These are phyloP conservation scores for Ammospiza nelsoni DNA, from an alignment of 2,113 vertebrate species.

Conservation along the genomic window DNA sequence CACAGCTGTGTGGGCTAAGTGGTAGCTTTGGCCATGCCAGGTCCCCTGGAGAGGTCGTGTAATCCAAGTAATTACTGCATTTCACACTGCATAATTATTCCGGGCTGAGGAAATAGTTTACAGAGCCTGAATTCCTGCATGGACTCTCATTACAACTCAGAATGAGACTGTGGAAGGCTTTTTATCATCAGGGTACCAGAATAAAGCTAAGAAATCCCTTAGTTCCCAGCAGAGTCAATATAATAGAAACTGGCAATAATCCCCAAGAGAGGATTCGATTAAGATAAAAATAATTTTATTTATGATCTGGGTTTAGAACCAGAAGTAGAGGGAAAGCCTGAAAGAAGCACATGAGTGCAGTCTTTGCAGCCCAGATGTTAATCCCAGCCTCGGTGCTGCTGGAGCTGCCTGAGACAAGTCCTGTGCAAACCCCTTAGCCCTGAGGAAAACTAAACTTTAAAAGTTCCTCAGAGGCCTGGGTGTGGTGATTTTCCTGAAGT, in stretches of 20 bases:
- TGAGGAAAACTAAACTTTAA: neutral
- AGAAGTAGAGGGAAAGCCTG: neutral
- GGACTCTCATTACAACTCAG: neutral
- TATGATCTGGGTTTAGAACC: neutral
- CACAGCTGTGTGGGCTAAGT: neutral
- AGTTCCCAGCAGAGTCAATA: neutral
- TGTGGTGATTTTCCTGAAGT: neutral
- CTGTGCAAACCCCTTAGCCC: neutral
- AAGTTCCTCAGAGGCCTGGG: neutral
- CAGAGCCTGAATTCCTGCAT: conserved; percentile 8
- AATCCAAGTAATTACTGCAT: conserved; percentile 24
- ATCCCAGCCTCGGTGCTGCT: neutral
- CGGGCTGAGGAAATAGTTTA: neutral
- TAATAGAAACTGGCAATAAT: neutral
- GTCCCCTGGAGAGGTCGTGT: conserved; percentile 5
- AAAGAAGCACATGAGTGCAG: neutral
- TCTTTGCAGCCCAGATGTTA: neutral
- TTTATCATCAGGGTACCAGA: neutral
- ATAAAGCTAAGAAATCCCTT: neutral
- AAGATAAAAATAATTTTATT: neutral
- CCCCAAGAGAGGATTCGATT: neutral
- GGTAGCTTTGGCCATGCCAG: neutral
- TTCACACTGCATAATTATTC: conserved; percentile 34
- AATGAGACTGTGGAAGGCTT: neutral
- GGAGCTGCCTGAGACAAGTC: neutral